Percentiles rank a stretch among this genome's conserved stretches.
Evolutionary conservation across 1,140 invertebrate species (phyloP).

Genomic region (Procambarus clarkii): DNA sequence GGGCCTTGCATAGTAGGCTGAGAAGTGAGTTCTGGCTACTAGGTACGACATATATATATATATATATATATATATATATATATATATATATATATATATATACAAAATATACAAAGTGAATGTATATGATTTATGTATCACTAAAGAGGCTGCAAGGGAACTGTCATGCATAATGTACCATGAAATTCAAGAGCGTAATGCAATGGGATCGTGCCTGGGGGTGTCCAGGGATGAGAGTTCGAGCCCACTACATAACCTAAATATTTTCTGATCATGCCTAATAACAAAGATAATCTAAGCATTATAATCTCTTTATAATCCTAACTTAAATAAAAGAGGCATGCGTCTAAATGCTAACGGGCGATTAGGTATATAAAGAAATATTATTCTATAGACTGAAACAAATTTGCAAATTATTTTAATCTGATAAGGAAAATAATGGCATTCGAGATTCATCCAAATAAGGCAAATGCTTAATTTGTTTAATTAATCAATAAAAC

Average conservation of each 20-base stretch:
- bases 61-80: too few species aligned
- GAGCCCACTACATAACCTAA: too few species aligned
- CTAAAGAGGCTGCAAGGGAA: neutral
- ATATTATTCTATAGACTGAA: neutral
- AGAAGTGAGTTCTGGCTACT: too few species aligned
- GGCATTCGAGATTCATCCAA: too few species aligned
- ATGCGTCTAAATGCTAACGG: neutral
- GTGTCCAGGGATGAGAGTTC: too few species aligned
- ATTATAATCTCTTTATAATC: neutral
- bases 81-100: neutral
- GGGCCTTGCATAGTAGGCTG: too few species aligned
- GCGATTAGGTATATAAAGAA: neutral
- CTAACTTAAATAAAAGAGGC: neutral
- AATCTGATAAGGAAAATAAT: neutral
- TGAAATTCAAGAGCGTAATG: too few species aligned
- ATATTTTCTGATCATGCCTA: neutral
- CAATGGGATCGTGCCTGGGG: too few species aligned
- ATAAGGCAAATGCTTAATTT: too few species aligned
- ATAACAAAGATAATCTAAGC: neutral
- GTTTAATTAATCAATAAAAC: too few species aligned
- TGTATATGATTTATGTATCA: neutral
- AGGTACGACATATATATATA: too few species aligned
- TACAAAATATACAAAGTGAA: too few species aligned
- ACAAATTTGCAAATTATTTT: neutral
- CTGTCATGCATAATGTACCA: neutral